Percentiles rank a stretch among this genome's conserved stretches.
Conservation (phyloP, 2,113 vertebrate species). For the Addax nasomaculatus region DNA sequence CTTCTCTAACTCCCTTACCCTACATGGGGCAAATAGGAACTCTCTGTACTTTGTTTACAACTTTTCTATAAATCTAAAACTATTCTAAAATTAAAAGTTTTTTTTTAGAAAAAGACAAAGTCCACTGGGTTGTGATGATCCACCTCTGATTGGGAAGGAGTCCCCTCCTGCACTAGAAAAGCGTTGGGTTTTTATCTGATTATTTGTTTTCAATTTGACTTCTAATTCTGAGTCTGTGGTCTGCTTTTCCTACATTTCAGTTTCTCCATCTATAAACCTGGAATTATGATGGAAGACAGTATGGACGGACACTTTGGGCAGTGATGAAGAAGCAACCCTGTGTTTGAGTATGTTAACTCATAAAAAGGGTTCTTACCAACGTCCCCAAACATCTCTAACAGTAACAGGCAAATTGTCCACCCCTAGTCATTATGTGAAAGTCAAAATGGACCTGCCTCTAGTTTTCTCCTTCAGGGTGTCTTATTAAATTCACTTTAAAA, state of each 20-base stretch:
- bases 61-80: background rate
- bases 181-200: background rate
- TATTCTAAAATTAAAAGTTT: background rate
- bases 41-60: background rate
- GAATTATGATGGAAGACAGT: background rate
- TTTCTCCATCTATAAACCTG: background rate
- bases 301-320: background rate
- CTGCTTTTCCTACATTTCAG: background rate
- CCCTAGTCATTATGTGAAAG: background rate
- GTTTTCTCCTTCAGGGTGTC: background rate
- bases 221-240: conserved; percentile 11
- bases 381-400: background rate
- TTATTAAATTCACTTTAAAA: background rate
- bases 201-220: background rate
- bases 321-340: background rate
- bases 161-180: background rate
- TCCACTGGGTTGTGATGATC: background rate
- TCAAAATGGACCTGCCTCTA: background rate
- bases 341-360: background rate
- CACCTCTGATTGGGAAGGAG: background rate
- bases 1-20: background rate
- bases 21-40: background rate
- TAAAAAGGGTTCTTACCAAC: background rate
- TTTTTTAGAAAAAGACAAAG: background rate
- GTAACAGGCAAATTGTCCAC: background rate